A percentile compares a stretch with the other conserved stretches of the same genome.
phyloP scores from a whole-genome alignment of 1,140 invertebrate species.

The Drosophila ercepeae region DNA sequence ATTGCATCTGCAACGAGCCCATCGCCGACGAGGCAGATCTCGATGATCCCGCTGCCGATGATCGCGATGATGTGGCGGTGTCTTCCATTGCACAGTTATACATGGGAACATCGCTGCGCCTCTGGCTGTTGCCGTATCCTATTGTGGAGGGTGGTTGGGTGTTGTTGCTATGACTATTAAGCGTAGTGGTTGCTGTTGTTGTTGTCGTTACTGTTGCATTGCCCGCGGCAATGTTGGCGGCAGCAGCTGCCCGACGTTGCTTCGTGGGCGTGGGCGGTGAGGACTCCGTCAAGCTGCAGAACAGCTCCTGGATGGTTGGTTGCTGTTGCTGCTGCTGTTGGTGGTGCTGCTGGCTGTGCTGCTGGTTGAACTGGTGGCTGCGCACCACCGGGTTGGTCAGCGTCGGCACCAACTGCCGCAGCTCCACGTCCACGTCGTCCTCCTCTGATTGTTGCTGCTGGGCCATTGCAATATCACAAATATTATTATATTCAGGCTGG shows the following conservation, averaged over 20 bases:
- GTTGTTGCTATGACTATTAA: constrained; percentile 69
- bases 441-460: constrained; percentile 55
- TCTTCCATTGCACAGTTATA: constrained; percentile 50
- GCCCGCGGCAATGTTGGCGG: constrained; percentile 37
- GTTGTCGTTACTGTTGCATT: constrained; percentile 58
- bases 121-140: constrained; percentile 37
- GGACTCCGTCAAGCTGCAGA: constrained; percentile 66
- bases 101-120: constrained; percentile 45
- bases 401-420: constrained; percentile 67
- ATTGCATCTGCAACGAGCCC: constrained; percentile 81
- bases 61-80: constrained; percentile 33
- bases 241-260: constrained; percentile 51
- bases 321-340: constrained; percentile 53
- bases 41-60: constrained; percentile 12
- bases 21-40: constrained; percentile 43
- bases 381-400: constrained; percentile 69
- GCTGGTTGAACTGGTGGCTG: constrained; percentile 17
- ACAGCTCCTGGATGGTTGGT: constrained; percentile 60
- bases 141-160: constrained; percentile 34
- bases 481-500: constrained; percentile 77
- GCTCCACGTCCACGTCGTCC: constrained; percentile 65
- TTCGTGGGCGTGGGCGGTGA: constrained; percentile 64
- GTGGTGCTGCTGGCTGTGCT: constrained; percentile 18
- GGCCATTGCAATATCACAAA: constrained; percentile 71
- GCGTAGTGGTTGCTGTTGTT: constrained; percentile 63